A percentile compares a stretch with the other conserved stretches of the same genome.
Conservation (phyloP, 1,140 invertebrate genomes). For the Hermatobates lingyangjiaoensis region DNA sequence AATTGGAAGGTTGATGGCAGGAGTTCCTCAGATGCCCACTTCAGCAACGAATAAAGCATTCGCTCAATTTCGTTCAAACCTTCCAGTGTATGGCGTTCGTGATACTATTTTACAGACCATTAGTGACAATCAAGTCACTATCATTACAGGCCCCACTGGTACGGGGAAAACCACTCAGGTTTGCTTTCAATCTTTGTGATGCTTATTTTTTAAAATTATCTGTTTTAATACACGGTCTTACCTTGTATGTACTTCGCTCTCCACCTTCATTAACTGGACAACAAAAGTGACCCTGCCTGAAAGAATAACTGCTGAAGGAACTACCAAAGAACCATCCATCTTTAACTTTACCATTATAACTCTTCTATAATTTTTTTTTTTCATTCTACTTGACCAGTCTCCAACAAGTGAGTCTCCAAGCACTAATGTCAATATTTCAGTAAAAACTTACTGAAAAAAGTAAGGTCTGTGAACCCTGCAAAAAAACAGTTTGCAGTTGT, state of each 20-base stretch:
- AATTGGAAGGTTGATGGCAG: slow-evolving; percentile 37
- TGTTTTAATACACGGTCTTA: not conserved
- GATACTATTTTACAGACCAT: slow-evolving; percentile 62
- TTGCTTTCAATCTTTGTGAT: not conserved
- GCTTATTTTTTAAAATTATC: not conserved
- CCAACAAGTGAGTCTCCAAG: no score
- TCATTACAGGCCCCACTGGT: slow-evolving; percentile 65
- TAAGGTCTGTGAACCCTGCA: no score
- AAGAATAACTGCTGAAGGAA: not conserved
- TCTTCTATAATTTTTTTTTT: not conserved
- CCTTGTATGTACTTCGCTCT: not conserved
- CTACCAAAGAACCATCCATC: not conserved
- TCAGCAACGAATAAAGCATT: slow-evolving; percentile 29
- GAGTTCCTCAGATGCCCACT: slow-evolving; percentile 39
- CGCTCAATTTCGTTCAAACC: slow-evolving; percentile 29
- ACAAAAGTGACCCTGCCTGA: not conserved
- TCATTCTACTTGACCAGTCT: no score
- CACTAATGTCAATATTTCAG: no score
- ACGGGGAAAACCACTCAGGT: slow-evolving; percentile 79
- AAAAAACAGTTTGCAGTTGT: no score
- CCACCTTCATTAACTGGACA: not conserved
- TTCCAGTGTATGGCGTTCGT: slow-evolving; percentile 55
- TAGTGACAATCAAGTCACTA: slow-evolving; percentile 41
- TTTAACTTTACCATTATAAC: not conserved
- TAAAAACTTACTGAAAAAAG: no score